Evolutionary conservation across 1,140 invertebrate species (phyloP), one percentile per base, ranked within the genome.

Genomic region (Mercenaria mercenaria): DNA sequence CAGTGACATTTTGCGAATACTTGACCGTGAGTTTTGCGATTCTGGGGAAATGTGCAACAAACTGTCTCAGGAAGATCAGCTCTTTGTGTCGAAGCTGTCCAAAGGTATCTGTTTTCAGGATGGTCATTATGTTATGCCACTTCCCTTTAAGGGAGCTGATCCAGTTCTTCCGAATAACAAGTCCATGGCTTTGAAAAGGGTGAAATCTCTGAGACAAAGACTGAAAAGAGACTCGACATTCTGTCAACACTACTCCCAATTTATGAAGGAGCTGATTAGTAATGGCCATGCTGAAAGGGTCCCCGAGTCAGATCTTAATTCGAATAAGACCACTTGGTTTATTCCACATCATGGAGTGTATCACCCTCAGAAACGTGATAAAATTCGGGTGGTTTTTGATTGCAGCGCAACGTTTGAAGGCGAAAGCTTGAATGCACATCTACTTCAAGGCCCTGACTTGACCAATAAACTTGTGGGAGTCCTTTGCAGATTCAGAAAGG

Each of bases 311-410:
- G 18, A 32, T 37, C 6, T 26, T 3, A n/a, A n/a, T 43, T 41
- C 81, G 86, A 81, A 6, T 47, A 15, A 47, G 6, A 8, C 6
- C 85, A 81, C 15, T 47, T 92, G 92, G 92, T 92, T 91, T 56
- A 26, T 93, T 11, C 52, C 91, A 26, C 91, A 92, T 61, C 91
- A 92, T 59, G n/a, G n/a, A n/a, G n/a, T n/a, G 79, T 82, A 85
- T 32, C 85, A 91, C 41, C n/a, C n/a, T n/a, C 76, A 61, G 6
- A 92, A 91, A 56, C 76, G 72, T 26, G 59, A 76, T n/a, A 93
- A 92, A 79, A 8, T 91, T 26, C 18, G 91, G 23, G 81, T 93
- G 20, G 93, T 93, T 0, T 92, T 93, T 67, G 91, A 92, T 52
- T 92, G 92, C 77, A 39, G 77, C 32, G 89, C 92, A 23, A 47